phyloP scores from a whole-genome alignment of 2,888 invertebrate genomes.

The Isotomurus palustris region DNA sequence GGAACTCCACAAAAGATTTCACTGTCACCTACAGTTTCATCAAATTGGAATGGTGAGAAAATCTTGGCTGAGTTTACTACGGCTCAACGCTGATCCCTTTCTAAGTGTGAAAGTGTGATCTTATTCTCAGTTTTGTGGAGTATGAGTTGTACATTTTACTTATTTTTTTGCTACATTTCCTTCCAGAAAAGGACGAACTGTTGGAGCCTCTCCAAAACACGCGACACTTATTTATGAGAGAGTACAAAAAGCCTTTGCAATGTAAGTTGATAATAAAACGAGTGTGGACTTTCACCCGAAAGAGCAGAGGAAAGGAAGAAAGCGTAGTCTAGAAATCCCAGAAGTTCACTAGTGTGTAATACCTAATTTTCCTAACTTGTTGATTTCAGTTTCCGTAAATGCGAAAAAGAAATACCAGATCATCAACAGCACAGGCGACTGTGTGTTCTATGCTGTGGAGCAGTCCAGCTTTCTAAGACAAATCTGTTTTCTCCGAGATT shows the following conservation, averaged over 20 bases:
- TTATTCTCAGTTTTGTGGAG: no score
- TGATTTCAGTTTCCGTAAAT: conserved; percentile 17
- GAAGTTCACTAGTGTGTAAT: no score
- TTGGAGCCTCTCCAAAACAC: conserved; percentile 24
- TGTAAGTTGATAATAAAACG: conserved; percentile 15
- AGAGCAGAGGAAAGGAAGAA: no score
- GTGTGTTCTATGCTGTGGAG: conserved; percentile 29
- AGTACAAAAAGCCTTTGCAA: conserved; percentile 29
- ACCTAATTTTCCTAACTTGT: no score
- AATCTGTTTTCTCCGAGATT: conserved; percentile 28
- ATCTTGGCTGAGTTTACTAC: not conserved
- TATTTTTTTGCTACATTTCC: no score
- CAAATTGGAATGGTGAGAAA: not conserved
- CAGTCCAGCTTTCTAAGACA: conserved; percentile 24
- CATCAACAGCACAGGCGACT: conserved; percentile 36
- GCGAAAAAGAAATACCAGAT: conserved; percentile 33
- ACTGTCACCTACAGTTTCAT: not conserved
- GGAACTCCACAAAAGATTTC: not conserved
- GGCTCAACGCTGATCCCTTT: no score
- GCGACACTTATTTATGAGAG: conserved; percentile 31
- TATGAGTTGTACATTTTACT: no score
- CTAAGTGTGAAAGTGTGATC: no score
- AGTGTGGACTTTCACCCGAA: no score
- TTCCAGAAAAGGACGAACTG: conserved; percentile 19
- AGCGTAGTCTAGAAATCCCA: no score